phyloP scores from a whole-genome alignment of 2,888 invertebrate species.

The Scaptomyza polygonia region DNA sequence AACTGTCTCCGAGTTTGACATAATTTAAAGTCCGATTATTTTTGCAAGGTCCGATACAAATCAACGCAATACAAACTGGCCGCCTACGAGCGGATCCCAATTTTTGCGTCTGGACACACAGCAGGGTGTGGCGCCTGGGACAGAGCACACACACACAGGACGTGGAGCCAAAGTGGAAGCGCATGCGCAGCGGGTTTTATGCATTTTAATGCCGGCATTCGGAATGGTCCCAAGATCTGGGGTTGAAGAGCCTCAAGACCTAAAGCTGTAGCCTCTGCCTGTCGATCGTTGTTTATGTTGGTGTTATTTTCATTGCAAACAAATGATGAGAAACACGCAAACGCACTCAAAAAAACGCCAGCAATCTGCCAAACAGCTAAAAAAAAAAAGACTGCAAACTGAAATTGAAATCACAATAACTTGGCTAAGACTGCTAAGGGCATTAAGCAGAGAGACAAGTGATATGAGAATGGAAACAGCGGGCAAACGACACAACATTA shows the following conservation, averaged over 20 bases:
- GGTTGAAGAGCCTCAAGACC: slow-evolving; percentile 2
- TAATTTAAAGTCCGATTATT: slow-evolving; percentile 64
- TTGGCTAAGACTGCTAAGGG: slow-evolving; percentile 26
- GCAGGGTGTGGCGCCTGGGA: slow-evolving; percentile 75
- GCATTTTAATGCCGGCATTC: slow-evolving; percentile 70
- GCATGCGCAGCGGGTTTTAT: slow-evolving; percentile 67
- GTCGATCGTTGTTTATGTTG: slow-evolving; percentile 73
- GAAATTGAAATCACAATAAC: slow-evolving; percentile 73
- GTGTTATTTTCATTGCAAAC: slow-evolving; percentile 80
- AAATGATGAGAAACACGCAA: slow-evolving; percentile 79
- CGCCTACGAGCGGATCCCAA: slow-evolving; percentile 46
- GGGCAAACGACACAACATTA: slow-evolving; percentile 48
- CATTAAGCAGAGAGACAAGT: background rate
- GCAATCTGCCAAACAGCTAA: slow-evolving; percentile 16
- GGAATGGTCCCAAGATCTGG: slow-evolving; percentile 13
- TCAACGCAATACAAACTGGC: slow-evolving; percentile 46
- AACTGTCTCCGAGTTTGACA: slow-evolving; percentile 70
- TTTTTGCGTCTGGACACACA: slow-evolving; percentile 53
- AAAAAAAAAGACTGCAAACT: slow-evolving; percentile 16
- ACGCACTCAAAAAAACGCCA: slow-evolving; percentile 65
- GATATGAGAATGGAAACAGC: background rate
- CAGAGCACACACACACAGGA: slow-evolving; percentile 31
- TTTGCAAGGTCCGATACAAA: slow-evolving; percentile 48
- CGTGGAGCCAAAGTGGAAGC: slow-evolving; percentile 44
- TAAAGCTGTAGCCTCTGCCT: slow-evolving; percentile 11